A percentile compares a stretch with the other conserved stretches of the same genome.
These are phyloP conservation scores for Anastrepha ludens DNA, from an alignment of 1,140 invertebrate species.

Conservation along the genomic window DNA sequence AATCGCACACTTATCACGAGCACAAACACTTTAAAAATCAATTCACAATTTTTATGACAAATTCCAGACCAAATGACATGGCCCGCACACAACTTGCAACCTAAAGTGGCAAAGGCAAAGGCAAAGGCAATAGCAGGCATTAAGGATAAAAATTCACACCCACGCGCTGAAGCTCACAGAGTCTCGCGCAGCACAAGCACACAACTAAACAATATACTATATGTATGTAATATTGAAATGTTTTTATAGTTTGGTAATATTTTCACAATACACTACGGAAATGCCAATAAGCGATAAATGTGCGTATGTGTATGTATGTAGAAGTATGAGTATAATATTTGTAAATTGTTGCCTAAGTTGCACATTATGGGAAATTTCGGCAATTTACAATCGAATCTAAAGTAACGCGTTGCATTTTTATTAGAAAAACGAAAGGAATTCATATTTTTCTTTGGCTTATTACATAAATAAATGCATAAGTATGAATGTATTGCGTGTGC, in stretches of 20 bases:
- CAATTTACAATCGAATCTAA: neutral
- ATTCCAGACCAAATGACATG: neutral
- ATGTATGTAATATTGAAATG: neutral
- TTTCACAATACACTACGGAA: constrained; percentile 31
- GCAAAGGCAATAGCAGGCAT: neutral
- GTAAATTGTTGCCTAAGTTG: neutral
- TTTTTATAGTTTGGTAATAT: constrained; percentile 1
- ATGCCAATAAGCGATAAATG: neutral
- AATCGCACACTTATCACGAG: neutral
- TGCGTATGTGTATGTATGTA: neutral
- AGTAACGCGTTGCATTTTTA: constrained; percentile 23
- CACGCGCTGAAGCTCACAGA: neutral
- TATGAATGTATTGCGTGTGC: constrained; percentile 20
- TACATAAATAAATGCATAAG: neutral
- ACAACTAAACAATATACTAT: too few species aligned
- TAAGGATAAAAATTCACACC: constrained; percentile 33
- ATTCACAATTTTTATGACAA: constrained; percentile 40
- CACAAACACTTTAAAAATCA: constrained; percentile 16
- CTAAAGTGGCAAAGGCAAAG: neutral
- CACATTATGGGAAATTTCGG: constrained; percentile 34
- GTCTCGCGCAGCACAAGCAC: too few species aligned
- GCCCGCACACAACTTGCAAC: neutral
- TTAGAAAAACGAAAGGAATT: neutral
- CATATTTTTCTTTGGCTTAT: neutral
- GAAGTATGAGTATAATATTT: neutral